These are phyloP conservation scores for Rynchops niger DNA, from an alignment of 2,113 vertebrate genomes.

Conservation along the genomic window DNA sequence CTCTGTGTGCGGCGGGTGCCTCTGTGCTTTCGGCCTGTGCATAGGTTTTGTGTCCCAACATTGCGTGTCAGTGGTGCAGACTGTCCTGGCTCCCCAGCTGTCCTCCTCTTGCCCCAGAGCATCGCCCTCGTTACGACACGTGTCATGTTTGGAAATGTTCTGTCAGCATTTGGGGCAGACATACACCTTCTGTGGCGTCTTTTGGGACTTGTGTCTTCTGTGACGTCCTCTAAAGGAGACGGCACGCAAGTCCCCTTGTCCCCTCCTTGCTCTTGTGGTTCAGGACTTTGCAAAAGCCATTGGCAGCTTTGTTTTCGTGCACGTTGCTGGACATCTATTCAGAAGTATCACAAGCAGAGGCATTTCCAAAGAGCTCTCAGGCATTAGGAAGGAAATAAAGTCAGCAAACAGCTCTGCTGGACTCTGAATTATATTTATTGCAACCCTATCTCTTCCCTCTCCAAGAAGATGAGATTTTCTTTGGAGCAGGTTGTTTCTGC, in stretches of 20 bases:
- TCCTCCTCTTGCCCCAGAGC: background rate
- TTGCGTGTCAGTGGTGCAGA: fast-evolving
- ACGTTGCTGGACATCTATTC: background rate
- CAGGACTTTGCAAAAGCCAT: background rate
- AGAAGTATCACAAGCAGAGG: background rate
- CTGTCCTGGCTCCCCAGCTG: background rate
- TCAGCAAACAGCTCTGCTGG: background rate
- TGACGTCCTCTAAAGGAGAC: background rate
- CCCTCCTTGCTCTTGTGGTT: background rate
- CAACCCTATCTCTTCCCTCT: background rate
- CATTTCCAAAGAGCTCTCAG: background rate
- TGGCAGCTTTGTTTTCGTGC: background rate
- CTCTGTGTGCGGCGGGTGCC: fast-evolving
- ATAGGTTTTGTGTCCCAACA: background rate
- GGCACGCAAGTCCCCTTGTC: background rate
- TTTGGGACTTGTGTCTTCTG: background rate
- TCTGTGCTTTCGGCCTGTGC: background rate
- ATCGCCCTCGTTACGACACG: fast-evolving
- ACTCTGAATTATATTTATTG: background rate
- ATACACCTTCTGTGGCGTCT: fast-evolving
- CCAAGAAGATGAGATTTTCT: background rate
- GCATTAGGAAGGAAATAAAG: background rate
- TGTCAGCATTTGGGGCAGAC: background rate
- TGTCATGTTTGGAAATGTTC: background rate
- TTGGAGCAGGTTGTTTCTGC: background rate